A percentile compares a stretch with the other conserved stretches of the same genome.
Conservation (phyloP, 2,113 vertebrate genomes). For the Chroicocephalus ridibundus region DNA sequence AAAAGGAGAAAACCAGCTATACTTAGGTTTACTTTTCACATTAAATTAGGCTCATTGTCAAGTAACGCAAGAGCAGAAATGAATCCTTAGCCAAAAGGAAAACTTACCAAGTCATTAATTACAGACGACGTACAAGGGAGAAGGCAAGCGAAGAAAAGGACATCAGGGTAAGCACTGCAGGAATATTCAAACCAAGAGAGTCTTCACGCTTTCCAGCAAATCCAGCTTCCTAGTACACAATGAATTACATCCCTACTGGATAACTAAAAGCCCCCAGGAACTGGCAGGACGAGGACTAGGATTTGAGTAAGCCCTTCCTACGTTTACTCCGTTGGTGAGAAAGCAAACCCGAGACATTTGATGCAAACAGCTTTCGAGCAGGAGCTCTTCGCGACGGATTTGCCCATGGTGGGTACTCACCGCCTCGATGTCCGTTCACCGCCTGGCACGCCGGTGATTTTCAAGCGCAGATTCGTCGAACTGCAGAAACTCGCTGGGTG, state of each 20-base stretch:
- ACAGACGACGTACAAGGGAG: background rate
- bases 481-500: background rate
- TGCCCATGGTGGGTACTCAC: background rate
- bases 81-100: background rate
- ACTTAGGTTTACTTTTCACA: background rate
- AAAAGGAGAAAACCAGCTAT: background rate
- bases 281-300: background rate
- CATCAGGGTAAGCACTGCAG: background rate
- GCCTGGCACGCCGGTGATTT: background rate
- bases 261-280: background rate
- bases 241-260: background rate
- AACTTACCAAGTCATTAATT: background rate
- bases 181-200: background rate
- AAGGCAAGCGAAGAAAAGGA: background rate
- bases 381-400: background rate
- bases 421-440: background rate
- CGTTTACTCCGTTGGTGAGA: slow-evolving; percentile 5
- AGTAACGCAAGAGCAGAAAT: background rate
- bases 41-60: background rate
- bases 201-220: background rate
- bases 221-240: background rate
- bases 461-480: background rate
- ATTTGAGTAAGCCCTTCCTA: slow-evolving; percentile 1
- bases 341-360: background rate
- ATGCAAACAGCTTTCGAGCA: background rate